phyloP scores from a whole-genome alignment of 2,113 vertebrate genomes.

The Gambusia holbrooki region DNA sequence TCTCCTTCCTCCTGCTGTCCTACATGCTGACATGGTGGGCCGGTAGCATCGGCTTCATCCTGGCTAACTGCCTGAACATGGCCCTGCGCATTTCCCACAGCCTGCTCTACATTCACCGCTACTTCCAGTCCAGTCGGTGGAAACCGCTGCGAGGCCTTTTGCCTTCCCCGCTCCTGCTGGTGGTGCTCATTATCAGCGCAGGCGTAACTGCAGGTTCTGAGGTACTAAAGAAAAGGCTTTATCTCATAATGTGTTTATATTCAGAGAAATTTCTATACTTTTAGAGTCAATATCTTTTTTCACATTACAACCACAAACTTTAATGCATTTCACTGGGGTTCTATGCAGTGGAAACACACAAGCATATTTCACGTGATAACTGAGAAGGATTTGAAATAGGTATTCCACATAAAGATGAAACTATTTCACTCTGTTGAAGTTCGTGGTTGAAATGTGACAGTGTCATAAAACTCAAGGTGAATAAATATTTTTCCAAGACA shows the following conservation, averaged over 20 bases:
- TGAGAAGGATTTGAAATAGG: neutral
- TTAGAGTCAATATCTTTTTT: neutral
- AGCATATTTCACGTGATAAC: neutral
- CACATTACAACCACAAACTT: neutral
- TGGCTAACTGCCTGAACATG: conserved; percentile 99
- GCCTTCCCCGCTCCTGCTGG: conserved; percentile 82
- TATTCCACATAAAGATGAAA: neutral
- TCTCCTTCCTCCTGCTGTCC: conserved; percentile 88
- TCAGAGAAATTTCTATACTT: neutral
- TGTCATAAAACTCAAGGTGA: neutral
- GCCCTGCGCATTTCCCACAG: conserved; percentile 91
- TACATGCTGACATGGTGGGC: conserved; percentile 89
- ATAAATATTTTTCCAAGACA: neutral
- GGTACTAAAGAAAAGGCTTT: conserved; percentile 72
- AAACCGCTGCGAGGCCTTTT: conserved; percentile 85
- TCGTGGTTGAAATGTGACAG: neutral
- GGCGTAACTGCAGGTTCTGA: conserved; percentile 86
- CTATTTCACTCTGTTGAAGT: too few species aligned
- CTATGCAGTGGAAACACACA: neutral
- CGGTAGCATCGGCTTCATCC: conserved; percentile 90
- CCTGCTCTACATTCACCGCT: conserved; percentile 84
- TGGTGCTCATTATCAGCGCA: conserved; percentile 79
- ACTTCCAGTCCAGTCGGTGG: conserved; percentile 81
- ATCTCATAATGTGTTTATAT: neutral
- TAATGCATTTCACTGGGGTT: neutral